Evolutionary conservation across 2,888 invertebrate genomes (phyloP), one percentile per base, ranked within the genome.

Genomic region (Volucella inflata): DNA sequence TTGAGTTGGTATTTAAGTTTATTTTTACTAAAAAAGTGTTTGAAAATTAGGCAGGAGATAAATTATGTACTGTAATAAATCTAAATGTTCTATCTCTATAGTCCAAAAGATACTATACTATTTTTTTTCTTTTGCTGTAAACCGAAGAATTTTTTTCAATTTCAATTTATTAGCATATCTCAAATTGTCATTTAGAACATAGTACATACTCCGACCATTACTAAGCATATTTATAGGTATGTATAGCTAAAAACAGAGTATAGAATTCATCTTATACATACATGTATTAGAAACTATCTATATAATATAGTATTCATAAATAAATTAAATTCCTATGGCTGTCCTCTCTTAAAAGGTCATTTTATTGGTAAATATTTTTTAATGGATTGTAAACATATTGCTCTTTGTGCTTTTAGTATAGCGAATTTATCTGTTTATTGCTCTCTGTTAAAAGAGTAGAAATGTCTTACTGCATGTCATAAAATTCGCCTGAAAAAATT

Each of bases 1-100:
- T 46, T 62, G 62, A 77, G 70, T 68, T 68, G 60, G 53, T 51
- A 70, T 77, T 68, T 62, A 62, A 70, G 62, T 77, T 70, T 68
- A 62, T 77, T 62, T 53, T 46, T 21, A 46, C 21, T 10, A 53
- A 38, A n/a, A 70, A 59, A 16, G 42, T 30, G 17, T 72, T 42
- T 51, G 40, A 46, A 46, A 60, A 38, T 55, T 12, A 38, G 14
- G n/a, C 2, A 8, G 14, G n/a, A 21, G 16, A 55, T n/a, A n/a
- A 44, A 53, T 16, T 42, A 53, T 11, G 21, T 50, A 50, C 21
- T 50, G 11, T 42, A 30, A 21, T 21, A 2, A 21, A 21, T 21
- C 38, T 36, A 16, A 53, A 72, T 53, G 44, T 42, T 42, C n/a
- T 40, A 30, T 51, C 36, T 36, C 44, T 17, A 53, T 38, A 72